A percentile compares a stretch with the other conserved stretches of the same genome.
These are phyloP conservation scores for Syndactyla subalaris DNA, from an alignment of 2,797 vertebrate genomes.

Conservation along the genomic window DNA sequence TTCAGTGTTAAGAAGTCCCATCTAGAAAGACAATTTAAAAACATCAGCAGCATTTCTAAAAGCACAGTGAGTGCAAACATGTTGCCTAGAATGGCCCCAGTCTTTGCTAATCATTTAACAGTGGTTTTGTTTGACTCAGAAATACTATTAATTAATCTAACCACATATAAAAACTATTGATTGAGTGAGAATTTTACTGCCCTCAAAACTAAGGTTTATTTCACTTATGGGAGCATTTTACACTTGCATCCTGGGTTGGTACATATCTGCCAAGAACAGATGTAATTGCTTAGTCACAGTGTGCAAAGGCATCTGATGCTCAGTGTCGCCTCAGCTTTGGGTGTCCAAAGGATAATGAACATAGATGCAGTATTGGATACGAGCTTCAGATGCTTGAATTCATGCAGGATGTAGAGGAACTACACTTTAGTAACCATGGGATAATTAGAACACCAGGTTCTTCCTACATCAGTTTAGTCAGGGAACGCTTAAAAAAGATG, in stretches of 20 bases:
- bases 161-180: background rate
- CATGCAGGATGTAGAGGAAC: background rate
- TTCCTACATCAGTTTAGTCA: background rate
- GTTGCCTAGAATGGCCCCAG: background rate
- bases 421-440: background rate
- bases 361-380: background rate
- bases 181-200: background rate
- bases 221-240: background rate
- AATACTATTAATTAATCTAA: conserved; percentile 3
- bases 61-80: background rate
- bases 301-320: background rate
- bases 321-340: background rate
- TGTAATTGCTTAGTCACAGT: background rate
- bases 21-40: background rate
- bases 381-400: background rate
- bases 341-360: background rate
- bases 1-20: background rate
- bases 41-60: background rate
- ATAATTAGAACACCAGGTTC: background rate
- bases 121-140: background rate
- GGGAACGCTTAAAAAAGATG: background rate
- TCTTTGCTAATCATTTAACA: background rate
- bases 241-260: background rate
- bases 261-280: background rate
- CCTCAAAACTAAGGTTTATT: background rate